Base-by-base conservation (phyloP, 2,888 invertebrate species). In the Orgyia antiqua region DNA sequence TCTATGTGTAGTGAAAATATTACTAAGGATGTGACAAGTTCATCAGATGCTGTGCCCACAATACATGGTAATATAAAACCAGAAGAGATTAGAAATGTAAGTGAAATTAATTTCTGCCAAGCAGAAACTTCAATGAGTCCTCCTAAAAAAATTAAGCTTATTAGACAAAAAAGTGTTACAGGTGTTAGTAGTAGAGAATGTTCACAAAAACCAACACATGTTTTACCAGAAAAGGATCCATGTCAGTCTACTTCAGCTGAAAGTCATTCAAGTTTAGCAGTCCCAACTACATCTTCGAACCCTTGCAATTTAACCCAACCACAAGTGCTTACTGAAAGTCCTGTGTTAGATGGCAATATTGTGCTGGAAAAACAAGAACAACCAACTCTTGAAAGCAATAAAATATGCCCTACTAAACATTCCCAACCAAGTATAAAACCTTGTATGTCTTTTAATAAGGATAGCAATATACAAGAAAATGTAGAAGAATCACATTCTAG, bases 71-170 rank as follows among this genome's bases (percentile, higher is more conserved):
- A 69, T 68, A 58, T 66, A 52, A 78, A 73, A 56, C 68, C 70
- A 56, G 74, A 79, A 67, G 77, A 78, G 68, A 75, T 72, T 76
- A 79, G 73, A 68, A 75, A 70, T 69, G 53, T 80, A 71, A 80
- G 73, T 69, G 83, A 80, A 69, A 65, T 78, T 60, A 83, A 73
- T 75, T 67, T 83, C 70, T 82, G 83, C 74, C 77, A 80, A 79
- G 82, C 84, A 69, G 86, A 86, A 68, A 77, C 80, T 32, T 80
- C 83, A 33, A 57, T 70, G 43, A 72, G 69, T 73, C 67, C 82
- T 54, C 59, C 68, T 57, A 84, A 77, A 63, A 86, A 76, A 75
- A 82, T 86, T 58, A 86, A 78, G 63, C 74, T 86, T 50, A 68
- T 78, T 61, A 78, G 84, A 65, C 79, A 78, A 67, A 83, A 77